Evolutionary conservation across 2,797 vertebrate species (phyloP), one percentile per base, ranked within the genome.

Genomic region (Cyclopterus lumpus): DNA sequence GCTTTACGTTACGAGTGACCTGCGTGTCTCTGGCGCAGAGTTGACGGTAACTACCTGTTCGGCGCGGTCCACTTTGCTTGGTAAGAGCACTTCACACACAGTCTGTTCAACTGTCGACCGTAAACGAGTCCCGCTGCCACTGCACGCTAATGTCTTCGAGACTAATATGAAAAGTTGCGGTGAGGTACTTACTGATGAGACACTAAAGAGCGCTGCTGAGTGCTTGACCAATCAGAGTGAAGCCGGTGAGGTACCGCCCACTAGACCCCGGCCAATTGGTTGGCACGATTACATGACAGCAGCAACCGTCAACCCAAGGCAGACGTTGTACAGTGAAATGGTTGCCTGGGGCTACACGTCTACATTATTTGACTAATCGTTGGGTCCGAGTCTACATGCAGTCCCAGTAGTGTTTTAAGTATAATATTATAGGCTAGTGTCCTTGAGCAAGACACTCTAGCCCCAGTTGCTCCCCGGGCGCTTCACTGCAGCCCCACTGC

Each of bases 141-240:
- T 36, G 24, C 5, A 2, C 6, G 18, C 1, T 4, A 1, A 7
- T 34, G 5, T 57, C 11, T n/a, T 8, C 1, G 2, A 14, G 8
- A 14, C 20, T 11, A 6, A 11, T 4, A 0, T 0, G 1, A 1
- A 59, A 20, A 36, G 26, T 2, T 26, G 24, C 58, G 1, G 1
- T 8, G 1, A 20, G 24, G 6, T 77, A 89, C 91, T 88, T 79
- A 92, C 92, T 28, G 51, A 20, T 40, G 9, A 5, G 66, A 77
- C 44, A 73, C 77, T 11, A 15, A 32, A 89, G 65, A 64, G 38
- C 63, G 12, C 44, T 16, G 42, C 32, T 10, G 60, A 14, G 3
- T 1, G 20, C 3, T 24, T 1, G 60, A 67, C 91, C 88, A 93
- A 94, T 93, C 88, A 86, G 64, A 74, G 61, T 0, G 26, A 83